Base-by-base conservation (phyloP, 2,113 vertebrate species). In the Seriola dumerili region DNA sequence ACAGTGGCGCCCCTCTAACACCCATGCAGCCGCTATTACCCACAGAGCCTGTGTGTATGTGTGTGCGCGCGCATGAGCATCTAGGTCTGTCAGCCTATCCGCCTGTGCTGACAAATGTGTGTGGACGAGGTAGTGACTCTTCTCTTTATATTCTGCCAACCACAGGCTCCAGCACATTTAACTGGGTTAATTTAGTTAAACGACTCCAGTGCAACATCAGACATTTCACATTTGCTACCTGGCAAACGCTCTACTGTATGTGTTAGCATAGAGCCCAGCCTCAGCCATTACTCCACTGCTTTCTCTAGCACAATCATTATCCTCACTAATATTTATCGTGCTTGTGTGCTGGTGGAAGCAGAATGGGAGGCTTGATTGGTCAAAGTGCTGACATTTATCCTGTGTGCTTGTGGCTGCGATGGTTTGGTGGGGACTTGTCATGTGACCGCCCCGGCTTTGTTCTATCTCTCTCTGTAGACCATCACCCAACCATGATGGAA, bases 1-100 rank as follows among this genome's bases (percentile, higher is more conserved):
- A 94, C 90, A 89, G 91, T 91, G 94, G 95, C 94, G 92, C 94
- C 95, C 95, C 91, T 92, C 88, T 94, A 93, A 92, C 94, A 94
- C 94, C 91, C 87, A 89, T 90, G 85, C 78, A 90, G 90, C 91
- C 87, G 67, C 85, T 76, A 85, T 86, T 91, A 89, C 93, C 91
- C 92, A 93, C 89, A 91, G 81, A 85, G 76, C 59, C 66, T 34
- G 75, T 73, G 83, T 87, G 85, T 88, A 34, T 82, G 76, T 85
- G 65, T 77, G 65, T 32, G 66, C 50, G 55, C 54, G 29, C 50
- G 52, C 75, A 57, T 29, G 9, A 72, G 72, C 58, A 81, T 84
- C 77, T 36, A 40, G 32, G 69, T 76, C 42, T 71, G 81, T 81
- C 76, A 64, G 78, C 82, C 64, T 72, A 81, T 91, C 71, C 48